Evolutionary conservation across 2,797 vertebrate genomes (phyloP).

Genomic region (Danio jaintianensis): DNA sequence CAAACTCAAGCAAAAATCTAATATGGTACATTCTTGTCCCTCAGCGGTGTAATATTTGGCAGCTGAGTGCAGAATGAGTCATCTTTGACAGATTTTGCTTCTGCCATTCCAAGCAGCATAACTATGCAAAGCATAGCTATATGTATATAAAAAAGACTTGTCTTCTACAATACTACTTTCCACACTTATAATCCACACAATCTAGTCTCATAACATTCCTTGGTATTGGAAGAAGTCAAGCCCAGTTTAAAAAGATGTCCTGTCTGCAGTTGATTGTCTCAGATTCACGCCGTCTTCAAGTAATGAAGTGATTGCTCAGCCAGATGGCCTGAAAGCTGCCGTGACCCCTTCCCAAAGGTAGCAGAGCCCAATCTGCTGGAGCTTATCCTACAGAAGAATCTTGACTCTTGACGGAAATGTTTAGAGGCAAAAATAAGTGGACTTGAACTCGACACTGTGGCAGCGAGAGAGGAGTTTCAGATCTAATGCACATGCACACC

Average conservation of each 20-base stretch:
- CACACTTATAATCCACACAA: slow-evolving; percentile 8
- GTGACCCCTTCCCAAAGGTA: slow-evolving; percentile 48
- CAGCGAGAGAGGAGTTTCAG: background rate
- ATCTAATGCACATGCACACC: slow-evolving; percentile 6
- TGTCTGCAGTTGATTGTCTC: slow-evolving; percentile 17
- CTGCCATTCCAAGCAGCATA: background rate
- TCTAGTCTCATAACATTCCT: background rate
- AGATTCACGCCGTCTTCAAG: slow-evolving; percentile 27
- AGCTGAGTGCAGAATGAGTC: background rate
- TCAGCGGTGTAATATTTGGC: slow-evolving; percentile 21
- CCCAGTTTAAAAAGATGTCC: slow-evolving; percentile 4
- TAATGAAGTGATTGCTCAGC: slow-evolving; percentile 38
- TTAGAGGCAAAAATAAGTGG: slow-evolving; percentile 17
- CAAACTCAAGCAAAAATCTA: slow-evolving; percentile 10
- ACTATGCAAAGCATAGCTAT: slow-evolving; percentile 12
- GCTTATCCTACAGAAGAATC: slow-evolving; percentile 31
- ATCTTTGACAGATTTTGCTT: slow-evolving; percentile 12
- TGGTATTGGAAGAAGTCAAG: background rate
- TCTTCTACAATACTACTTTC: background rate
- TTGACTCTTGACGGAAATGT: background rate
- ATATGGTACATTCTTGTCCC: slow-evolving; percentile 15
- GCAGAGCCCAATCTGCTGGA: slow-evolving; percentile 34
- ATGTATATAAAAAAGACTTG: background rate
- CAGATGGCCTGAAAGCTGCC: slow-evolving; percentile 52
- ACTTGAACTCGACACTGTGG: background rate